A percentile compares a stretch with the other conserved stretches of the same genome.
phyloP scores from a whole-genome alignment of 2,113 vertebrate species.

The Microcebus tavaratra region DNA sequence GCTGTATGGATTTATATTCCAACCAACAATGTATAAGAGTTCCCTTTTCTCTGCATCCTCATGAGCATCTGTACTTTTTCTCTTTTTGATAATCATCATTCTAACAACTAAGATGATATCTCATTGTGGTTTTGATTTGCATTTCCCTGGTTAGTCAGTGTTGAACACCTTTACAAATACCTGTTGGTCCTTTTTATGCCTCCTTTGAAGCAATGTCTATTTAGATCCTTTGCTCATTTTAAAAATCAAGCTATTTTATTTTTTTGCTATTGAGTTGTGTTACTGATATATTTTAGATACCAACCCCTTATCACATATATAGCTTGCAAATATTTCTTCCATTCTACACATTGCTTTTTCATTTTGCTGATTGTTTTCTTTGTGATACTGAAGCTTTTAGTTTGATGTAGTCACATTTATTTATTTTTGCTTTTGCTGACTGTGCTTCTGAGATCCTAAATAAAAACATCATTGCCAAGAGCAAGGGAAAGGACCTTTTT shows the following conservation, averaged over 20 bases:
- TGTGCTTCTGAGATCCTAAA: not conserved
- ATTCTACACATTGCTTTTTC: not conserved
- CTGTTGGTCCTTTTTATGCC: not conserved
- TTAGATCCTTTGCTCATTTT: not conserved
- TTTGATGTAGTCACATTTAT: not conserved
- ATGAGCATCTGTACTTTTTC: not conserved
- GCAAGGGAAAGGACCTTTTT: not conserved
- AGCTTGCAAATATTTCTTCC: not conserved
- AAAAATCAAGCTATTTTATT: not conserved
- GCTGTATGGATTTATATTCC: not conserved
- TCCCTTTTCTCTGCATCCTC: not conserved
- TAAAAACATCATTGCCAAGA: not conserved
- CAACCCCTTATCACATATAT: not conserved
- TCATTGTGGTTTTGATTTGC: not conserved
- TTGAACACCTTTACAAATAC: not conserved
- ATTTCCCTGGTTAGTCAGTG: not conserved
- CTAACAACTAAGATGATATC: not conserved
- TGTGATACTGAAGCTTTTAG: not conserved
- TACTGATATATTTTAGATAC: not conserved
- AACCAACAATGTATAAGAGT: not conserved
- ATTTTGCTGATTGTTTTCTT: not conserved
- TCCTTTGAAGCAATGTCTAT: not conserved
- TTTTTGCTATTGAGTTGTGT: not conserved
- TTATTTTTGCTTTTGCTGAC: not conserved
- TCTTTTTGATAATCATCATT: not conserved